Conservation (phyloP, 2,797 vertebrate genomes). For the Gambelia wislizenii region DNA sequence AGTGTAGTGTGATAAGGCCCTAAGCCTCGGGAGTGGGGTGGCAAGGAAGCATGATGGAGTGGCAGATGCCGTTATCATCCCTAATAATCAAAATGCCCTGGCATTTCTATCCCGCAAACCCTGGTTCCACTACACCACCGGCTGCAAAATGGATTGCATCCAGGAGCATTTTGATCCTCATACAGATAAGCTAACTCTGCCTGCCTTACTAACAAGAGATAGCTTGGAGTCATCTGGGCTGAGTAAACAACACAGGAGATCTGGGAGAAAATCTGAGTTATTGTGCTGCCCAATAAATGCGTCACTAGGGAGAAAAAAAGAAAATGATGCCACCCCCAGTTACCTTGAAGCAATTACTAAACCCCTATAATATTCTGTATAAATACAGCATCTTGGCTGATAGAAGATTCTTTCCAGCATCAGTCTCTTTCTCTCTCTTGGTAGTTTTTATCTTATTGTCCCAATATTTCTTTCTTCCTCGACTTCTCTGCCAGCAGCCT, state of each 20-base stretch:
- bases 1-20: no score
- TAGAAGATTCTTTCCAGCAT: not conserved
- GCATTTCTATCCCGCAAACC: no score
- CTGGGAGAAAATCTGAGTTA: not conserved
- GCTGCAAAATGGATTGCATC: not conserved
- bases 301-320: no score
- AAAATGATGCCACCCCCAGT: not conserved
- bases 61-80: no score
- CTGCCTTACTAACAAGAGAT: not conserved
- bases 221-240: rapidly evolving
- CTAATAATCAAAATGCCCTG: no score
- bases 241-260: not conserved
- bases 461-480: not conserved
- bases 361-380: not conserved
- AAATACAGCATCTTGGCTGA: not conserved
- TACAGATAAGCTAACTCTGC: not conserved
- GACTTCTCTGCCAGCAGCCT: no score
- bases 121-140: no score
- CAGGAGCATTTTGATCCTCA: no score
- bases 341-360: not conserved
- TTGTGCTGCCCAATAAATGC: no score
- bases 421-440: not conserved
- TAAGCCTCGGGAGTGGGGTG: no score
- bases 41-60: no score
- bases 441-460: constrained; percentile 18